phyloP scores from a whole-genome alignment of 2,888 invertebrate genomes.

The Trachelus tabidus region DNA sequence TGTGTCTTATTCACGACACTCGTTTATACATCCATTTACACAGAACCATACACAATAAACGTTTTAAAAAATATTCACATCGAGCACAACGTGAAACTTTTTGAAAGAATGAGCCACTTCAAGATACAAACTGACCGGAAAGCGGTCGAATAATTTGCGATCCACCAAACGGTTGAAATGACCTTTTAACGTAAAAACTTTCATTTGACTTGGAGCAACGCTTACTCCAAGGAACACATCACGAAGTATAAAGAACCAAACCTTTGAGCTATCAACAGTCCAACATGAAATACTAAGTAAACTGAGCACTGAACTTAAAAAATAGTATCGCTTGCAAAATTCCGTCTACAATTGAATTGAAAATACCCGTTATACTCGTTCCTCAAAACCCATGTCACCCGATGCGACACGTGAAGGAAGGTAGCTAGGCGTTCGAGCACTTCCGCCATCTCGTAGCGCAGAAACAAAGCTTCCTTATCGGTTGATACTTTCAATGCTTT shows the following conservation, averaged over 20 bases:
- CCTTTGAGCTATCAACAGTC: neutral
- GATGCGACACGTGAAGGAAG: conserved; percentile 14
- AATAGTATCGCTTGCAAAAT: conserved; percentile 4
- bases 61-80: neutral
- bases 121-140: conserved; percentile 19
- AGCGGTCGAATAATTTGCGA: conserved; percentile 15
- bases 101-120: neutral
- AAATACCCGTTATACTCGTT: conserved; percentile 33
- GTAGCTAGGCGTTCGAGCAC: neutral
- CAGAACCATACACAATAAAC: neutral
- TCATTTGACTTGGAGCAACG: neutral
- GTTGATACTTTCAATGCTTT: neutral
- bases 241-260: neutral
- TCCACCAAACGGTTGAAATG: conserved; percentile 2
- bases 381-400: conserved; percentile 25
- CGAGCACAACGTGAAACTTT: neutral
- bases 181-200: neutral
- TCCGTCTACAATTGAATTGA: conserved; percentile 19
- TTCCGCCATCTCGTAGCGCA: neutral
- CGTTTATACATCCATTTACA: neutral
- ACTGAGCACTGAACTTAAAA: neutral
- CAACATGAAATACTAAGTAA: conserved; percentile 6
- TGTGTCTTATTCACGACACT: neutral
- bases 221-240: neutral
- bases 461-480: neutral